These are phyloP conservation scores for Gymnorhina tibicen DNA, from an alignment of 2,113 vertebrate genomes.

Conservation along the genomic window DNA sequence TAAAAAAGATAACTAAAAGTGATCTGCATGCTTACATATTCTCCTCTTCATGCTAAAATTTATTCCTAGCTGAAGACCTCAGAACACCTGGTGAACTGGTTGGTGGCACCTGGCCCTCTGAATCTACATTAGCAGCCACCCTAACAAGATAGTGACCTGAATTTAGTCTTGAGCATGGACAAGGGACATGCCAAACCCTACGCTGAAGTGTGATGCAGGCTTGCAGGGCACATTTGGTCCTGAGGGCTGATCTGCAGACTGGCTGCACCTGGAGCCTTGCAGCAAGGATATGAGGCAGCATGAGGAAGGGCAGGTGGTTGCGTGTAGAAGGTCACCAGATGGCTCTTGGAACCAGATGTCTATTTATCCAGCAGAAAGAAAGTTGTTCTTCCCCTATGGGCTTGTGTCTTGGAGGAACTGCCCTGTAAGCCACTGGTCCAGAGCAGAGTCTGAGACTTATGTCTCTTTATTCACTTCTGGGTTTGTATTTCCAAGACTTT, in stretches of 20 bases:
- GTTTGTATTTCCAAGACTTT: neutral
- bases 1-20: neutral
- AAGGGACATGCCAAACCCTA: fast-evolving
- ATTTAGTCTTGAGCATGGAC: neutral
- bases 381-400: neutral
- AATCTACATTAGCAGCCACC: neutral
- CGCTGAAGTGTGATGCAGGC: neutral
- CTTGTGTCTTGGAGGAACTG: neutral
- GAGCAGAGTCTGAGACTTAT: neutral
- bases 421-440: neutral
- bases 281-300: neutral
- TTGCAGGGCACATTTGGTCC: neutral
- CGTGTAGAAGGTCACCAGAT: fast-evolving
- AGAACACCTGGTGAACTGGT: neutral
- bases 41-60: neutral
- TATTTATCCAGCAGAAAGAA: neutral
- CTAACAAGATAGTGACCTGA: neutral
- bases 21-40: neutral
- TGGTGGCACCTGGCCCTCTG: neutral
- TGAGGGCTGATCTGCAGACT: neutral
- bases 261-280: neutral
- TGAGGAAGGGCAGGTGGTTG: neutral
- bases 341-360: neutral
- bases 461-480: neutral
- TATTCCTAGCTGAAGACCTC: neutral